Conservation (phyloP, 2,113 vertebrate species). For the Chamaea fasciata region DNA sequence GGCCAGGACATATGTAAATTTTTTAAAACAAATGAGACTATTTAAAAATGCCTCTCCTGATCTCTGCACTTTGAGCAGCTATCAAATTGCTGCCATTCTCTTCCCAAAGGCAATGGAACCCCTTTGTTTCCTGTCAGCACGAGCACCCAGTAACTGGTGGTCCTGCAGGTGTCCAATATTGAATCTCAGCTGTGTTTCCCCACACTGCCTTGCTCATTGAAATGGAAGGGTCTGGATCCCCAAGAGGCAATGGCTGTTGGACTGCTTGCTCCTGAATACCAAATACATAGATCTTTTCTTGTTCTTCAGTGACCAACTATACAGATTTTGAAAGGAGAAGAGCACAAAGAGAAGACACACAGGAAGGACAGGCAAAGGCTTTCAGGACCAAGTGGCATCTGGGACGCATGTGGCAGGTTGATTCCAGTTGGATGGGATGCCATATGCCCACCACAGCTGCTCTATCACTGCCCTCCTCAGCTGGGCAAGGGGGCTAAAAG, state of each 20-base stretch:
- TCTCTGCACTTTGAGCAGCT: background rate
- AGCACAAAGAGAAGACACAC: accelerated
- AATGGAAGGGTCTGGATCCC: background rate
- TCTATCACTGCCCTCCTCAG: background rate
- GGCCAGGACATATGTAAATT: background rate
- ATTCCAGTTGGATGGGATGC: background rate
- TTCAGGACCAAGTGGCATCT: background rate
- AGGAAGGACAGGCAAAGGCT: background rate
- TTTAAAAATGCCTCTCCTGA: background rate
- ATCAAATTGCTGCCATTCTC: background rate
- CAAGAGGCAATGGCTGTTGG: background rate
- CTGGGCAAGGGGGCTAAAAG: background rate
- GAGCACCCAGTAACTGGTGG: accelerated
- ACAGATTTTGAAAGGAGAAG: background rate
- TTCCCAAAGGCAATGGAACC: background rate
- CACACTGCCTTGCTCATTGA: accelerated
- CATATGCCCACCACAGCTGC: background rate
- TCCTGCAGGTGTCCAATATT: background rate
- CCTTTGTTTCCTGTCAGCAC: background rate
- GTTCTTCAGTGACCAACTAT: background rate
- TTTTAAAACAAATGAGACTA: background rate
- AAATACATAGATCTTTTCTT: background rate
- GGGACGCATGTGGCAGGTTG: background rate
- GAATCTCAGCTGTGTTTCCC: background rate
- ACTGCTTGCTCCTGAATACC: background rate